Evolutionary conservation across 1,140 invertebrate genomes (phyloP), one percentile per base, ranked within the genome.

Genomic region (Wasmannia auropunctata): DNA sequence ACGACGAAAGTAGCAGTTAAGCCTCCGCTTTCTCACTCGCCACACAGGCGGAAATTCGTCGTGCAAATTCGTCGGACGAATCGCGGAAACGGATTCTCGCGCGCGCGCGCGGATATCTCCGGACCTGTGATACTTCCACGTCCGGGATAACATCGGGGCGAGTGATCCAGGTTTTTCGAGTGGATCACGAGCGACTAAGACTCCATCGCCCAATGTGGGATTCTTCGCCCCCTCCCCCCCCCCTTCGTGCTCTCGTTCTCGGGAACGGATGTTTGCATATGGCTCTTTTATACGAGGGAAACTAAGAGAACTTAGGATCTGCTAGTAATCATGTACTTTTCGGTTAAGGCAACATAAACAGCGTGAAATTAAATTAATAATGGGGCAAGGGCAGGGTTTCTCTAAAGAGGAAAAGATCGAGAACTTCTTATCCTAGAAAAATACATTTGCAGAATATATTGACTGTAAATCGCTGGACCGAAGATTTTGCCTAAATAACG

Each of bases 1-100:
- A 28, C 16, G 56, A 60, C 31, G 34, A 37, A 76, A 80, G 49
- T 16, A 49, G n/a, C 40, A 43, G 28, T 22, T 60, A 10, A 58
- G 11, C 14, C 14, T 69, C 25, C 65, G 69, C 75, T 81, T 65
- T 67, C 16, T 37, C 19, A 14, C 54, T 63, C n/a, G 60, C 60
- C 46, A 51, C 46, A 51, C 40, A 2, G 46, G 1, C 25, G 46
- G 2, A 43, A 67, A 40, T 63, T 65, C 10, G 65, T 67, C 79
- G 22, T 22, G 37, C 22, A 2, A 43, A 70, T 22, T 37, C n/a
- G 62, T 65, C 34, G 40, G 22, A 28, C 22, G 40, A 75, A 72
- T 43, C 28, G 37, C 72, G 40, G 34, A 85, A 76, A 51, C 40
- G n/a, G 7, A 60, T 46, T 67, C 31, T 79, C 70, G 54, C 56